phyloP scores from a whole-genome alignment of 53 echinoderm and acorn worm species.

The Holothuria scabra region DNA sequence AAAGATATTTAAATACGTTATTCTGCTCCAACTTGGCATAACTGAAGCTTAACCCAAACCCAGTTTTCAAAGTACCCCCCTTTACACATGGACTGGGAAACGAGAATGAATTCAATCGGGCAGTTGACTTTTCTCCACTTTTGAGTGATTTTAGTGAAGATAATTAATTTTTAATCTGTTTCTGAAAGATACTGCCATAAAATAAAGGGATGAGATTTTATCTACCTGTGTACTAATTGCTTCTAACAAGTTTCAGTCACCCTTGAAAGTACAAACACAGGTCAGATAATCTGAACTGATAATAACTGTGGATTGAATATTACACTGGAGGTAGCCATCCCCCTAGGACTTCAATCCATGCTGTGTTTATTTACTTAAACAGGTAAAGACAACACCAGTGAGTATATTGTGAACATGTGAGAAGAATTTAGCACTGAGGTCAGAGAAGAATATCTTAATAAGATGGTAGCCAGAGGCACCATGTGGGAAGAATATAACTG shows the following conservation, averaged over 20 bases:
- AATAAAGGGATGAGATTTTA: too few species aligned
- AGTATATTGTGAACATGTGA: constrained; percentile 27
- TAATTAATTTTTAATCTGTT: too few species aligned
- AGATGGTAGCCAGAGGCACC: constrained; percentile 27
- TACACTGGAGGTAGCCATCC: background rate
- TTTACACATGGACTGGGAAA: too few species aligned
- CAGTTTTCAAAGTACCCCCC: too few species aligned
- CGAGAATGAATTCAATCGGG: too few species aligned
- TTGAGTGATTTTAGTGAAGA: too few species aligned
- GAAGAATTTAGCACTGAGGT: constrained; percentile 18
- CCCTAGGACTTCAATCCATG: constrained; percentile 26
- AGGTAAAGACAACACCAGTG: constrained; percentile 28
- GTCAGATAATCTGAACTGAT: constrained; percentile 5
- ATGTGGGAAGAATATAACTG: constrained; percentile 37
- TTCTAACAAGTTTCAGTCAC: constrained; percentile 37
- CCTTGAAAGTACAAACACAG: constrained; percentile 26
- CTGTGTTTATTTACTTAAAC: constrained; percentile 41
- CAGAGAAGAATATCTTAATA: constrained; percentile 19
- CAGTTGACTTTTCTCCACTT: too few species aligned
- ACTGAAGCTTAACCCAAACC: too few species aligned
- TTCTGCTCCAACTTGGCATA: too few species aligned
- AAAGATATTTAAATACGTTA: too few species aligned
- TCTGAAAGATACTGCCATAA: too few species aligned
- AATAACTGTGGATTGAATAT: too few species aligned
- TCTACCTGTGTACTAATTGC: constrained; percentile 21